Percentiles rank a stretch among this genome's conserved stretches.
Evolutionary conservation across 2,797 vertebrate species (phyloP).

Genomic region (Chromobotia macracanthus): DNA sequence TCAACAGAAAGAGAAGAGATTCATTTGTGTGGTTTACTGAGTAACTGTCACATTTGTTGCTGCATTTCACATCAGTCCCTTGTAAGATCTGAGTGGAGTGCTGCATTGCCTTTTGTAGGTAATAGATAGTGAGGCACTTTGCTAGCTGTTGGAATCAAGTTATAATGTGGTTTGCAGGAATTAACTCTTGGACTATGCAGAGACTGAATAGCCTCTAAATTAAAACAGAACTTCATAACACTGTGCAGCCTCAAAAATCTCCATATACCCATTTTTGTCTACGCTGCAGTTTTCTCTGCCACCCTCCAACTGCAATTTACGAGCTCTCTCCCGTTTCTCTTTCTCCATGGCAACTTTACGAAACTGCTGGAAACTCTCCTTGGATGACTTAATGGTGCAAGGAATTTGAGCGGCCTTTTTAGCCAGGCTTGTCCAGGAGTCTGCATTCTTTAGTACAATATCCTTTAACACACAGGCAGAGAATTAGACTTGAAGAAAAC

Average conservation of each 20-base stretch:
- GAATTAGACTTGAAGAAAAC: neutral
- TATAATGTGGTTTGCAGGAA: neutral
- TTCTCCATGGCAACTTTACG: conserved; percentile 85
- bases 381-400: conserved; percentile 80
- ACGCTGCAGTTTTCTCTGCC: conserved; percentile 62
- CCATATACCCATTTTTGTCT: conserved; percentile 76
- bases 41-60: too few relatives aligned
- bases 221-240: neutral
- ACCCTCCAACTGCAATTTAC: conserved; percentile 68
- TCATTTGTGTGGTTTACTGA: too few relatives aligned
- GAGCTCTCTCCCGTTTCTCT: conserved; percentile 77
- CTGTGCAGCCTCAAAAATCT: neutral
- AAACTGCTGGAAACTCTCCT: conserved; percentile 87
- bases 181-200: neutral
- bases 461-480: conserved; percentile 72
- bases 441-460: conserved; percentile 79
- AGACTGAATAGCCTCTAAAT: conserved; percentile 27
- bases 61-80: too few relatives aligned
- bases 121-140: too few relatives aligned
- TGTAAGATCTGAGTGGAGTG: too few relatives aligned
- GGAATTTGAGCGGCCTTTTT: conserved; percentile 70
- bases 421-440: conserved; percentile 86
- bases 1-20: too few relatives aligned
- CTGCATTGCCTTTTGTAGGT: too few relatives aligned
- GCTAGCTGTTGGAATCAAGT: neutral